Percentiles rank a stretch among this genome's conserved stretches.
Conservation (phyloP, 2,113 vertebrate species). For the Cariama cristata region DNA sequence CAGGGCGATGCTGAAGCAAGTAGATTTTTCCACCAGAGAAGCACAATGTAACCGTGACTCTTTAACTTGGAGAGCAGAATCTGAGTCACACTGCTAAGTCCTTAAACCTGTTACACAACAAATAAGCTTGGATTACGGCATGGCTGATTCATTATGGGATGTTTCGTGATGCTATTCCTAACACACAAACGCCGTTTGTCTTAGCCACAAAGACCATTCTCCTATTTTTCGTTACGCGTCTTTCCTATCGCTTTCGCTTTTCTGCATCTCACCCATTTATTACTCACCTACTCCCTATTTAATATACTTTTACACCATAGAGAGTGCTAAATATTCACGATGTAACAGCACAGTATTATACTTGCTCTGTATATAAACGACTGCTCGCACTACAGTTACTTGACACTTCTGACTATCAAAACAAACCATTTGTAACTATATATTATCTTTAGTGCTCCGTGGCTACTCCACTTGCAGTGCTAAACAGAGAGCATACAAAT, state of each 20-base stretch:
- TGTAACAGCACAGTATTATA: background rate
- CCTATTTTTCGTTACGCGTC: background rate
- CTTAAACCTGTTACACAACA: slow-evolving; percentile 79
- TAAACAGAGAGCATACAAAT: background rate
- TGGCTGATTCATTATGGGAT: slow-evolving; percentile 33
- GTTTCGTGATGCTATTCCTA: slow-evolving; percentile 27
- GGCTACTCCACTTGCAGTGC: background rate
- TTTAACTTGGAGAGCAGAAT: background rate
- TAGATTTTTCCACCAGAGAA: background rate
- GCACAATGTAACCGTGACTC: background rate
- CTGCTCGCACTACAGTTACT: background rate
- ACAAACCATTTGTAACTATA: slow-evolving; percentile 1
- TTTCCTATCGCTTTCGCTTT: background rate
- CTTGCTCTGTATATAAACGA: background rate
- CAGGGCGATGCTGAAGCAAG: background rate
- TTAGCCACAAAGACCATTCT: background rate
- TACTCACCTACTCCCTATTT: background rate
- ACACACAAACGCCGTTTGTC: background rate
- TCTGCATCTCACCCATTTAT: background rate
- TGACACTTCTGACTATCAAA: background rate
- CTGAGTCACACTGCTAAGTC: slow-evolving; percentile 33
- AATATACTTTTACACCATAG: background rate
- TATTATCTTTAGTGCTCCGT: background rate
- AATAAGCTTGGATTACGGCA: slow-evolving; percentile 78
- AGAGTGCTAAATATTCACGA: background rate